Conservation (phyloP, 1,140 invertebrate genomes). For the Aphaenogaster floridana region DNA sequence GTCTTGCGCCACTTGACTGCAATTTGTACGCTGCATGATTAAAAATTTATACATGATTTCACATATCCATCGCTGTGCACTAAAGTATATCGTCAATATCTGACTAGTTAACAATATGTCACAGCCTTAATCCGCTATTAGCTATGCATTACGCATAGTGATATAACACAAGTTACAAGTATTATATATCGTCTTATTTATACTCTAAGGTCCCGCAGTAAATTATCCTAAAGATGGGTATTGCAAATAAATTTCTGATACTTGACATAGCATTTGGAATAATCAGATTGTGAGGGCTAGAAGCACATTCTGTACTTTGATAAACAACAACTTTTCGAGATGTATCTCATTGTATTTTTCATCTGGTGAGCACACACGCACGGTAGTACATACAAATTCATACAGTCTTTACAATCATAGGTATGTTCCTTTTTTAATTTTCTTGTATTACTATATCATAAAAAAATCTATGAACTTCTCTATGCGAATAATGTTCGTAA, state of each 20-base stretch:
- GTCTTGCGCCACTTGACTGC: constrained; percentile 71
- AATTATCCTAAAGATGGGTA: constrained; percentile 49
- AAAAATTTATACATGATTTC: constrained; percentile 70
- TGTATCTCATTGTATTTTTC: constrained; percentile 80
- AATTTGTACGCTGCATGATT: constrained; percentile 66
- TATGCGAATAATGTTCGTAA: constrained; percentile 54
- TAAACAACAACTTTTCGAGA: constrained; percentile 80
- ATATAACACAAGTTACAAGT: constrained; percentile 65
- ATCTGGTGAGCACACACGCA: constrained; percentile 77
- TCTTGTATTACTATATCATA: constrained; percentile 63
- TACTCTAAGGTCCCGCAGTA: constrained; percentile 44
- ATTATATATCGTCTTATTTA: constrained; percentile 28
- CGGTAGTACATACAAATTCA: constrained; percentile 79
- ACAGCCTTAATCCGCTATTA: constrained; percentile 76
- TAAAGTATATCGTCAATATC: constrained; percentile 68
- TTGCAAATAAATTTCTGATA: constrained; percentile 40
- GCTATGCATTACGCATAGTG: constrained; percentile 65
- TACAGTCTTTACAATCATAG: constrained; percentile 79
- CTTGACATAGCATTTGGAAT: constrained; percentile 52
- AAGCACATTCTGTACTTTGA: constrained; percentile 78
- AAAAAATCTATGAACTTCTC: constrained; percentile 70
- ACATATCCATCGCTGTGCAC: constrained; percentile 64
- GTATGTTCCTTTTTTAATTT: constrained; percentile 62
- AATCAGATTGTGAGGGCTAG: constrained; percentile 74
- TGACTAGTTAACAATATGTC: constrained; percentile 74